phyloP scores from a whole-genome alignment of 1,140 invertebrate species.

The Mylabris phalerata region DNA sequence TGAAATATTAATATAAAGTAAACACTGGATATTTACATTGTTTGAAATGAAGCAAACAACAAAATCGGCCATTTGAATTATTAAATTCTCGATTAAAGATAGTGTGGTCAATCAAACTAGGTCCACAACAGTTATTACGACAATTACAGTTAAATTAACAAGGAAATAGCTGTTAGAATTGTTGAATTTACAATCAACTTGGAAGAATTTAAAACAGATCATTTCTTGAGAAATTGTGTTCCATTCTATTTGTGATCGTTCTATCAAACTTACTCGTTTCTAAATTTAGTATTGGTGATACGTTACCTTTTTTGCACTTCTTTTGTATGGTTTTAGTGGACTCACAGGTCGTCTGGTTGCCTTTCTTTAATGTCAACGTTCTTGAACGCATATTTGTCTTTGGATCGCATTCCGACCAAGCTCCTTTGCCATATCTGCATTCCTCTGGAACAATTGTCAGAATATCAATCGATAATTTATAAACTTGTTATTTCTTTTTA shows the following conservation, averaged over 20 bases:
- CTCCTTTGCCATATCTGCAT: conserved; percentile 74
- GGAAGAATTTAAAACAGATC: too few species aligned
- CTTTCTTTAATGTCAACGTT: conserved; percentile 75
- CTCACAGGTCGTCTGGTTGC: conserved; percentile 67
- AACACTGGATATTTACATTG: background rate
- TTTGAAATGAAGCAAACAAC: background rate
- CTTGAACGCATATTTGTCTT: conserved; percentile 73
- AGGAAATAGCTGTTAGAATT: too few species aligned
- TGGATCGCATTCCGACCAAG: conserved; percentile 79
- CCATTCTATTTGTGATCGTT: too few species aligned
- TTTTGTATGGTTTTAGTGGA: conserved; percentile 79
- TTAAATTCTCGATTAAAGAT: too few species aligned
- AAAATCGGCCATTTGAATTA: too few species aligned
- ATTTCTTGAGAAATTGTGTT: too few species aligned
- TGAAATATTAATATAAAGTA: background rate
- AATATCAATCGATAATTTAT: too few species aligned
- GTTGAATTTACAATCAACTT: too few species aligned
- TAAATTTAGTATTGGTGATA: background rate
- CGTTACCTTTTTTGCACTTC: conserved; percentile 82
- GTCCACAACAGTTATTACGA: background rate
- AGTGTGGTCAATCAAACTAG: background rate
- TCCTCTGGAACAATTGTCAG: conserved; percentile 39
- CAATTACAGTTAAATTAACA: too few species aligned
- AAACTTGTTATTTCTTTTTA: too few species aligned
- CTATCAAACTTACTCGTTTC: background rate